phyloP scores from a whole-genome alignment of 2,113 vertebrate genomes.

The Tonatia bakeri region DNA sequence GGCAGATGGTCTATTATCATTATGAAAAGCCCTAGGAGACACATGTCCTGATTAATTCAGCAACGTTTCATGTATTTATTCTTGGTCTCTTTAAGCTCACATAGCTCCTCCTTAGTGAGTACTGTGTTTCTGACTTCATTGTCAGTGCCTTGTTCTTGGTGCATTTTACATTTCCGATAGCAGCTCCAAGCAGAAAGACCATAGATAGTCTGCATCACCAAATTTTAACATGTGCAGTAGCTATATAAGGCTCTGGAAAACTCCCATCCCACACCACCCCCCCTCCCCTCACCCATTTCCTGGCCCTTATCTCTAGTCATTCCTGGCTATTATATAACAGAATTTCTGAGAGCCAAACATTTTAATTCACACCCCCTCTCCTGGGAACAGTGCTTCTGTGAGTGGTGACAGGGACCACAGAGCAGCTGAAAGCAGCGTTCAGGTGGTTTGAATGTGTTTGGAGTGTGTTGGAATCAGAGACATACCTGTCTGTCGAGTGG shows the following conservation, averaged over 20 bases:
- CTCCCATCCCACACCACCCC: accelerated
- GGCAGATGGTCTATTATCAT: not conserved
- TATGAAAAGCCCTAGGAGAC: not conserved
- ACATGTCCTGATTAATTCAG: not conserved
- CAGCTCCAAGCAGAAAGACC: not conserved
- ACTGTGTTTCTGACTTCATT: not conserved
- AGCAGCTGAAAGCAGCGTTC: not conserved
- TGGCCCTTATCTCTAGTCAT: not conserved
- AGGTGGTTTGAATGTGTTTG: not conserved
- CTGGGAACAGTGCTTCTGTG: not conserved
- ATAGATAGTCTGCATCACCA: not conserved
- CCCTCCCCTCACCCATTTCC: not conserved
- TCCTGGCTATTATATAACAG: not conserved
- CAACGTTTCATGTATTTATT: not conserved
- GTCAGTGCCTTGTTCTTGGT: not conserved
- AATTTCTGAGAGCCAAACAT: slow-evolving; percentile 30
- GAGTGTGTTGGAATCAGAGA: not conserved
- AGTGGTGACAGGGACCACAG: not conserved
- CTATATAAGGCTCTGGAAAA: not conserved
- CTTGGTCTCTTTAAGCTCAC: not conserved
- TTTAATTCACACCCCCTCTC: not conserved
- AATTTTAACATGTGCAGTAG: not conserved
- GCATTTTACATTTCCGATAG: not conserved
- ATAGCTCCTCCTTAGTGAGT: not conserved
- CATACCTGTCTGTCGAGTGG: not conserved